These are phyloP conservation scores for Oreortyx pictus DNA, from an alignment of 2,797 vertebrate genomes.

Conservation along the genomic window DNA sequence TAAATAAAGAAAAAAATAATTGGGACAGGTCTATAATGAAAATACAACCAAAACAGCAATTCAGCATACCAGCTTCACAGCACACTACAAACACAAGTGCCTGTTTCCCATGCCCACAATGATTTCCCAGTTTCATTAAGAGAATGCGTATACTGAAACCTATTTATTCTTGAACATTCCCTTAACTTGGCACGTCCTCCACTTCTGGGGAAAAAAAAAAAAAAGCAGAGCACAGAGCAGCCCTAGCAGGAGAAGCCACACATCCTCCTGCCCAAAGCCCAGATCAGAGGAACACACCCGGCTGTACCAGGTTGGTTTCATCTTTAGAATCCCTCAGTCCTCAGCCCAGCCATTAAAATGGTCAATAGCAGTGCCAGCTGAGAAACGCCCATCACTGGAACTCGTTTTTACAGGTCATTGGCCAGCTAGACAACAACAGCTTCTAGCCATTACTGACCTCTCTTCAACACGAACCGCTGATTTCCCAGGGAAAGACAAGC, in stretches of 20 bases:
- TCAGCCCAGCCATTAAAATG: constrained; percentile 34
- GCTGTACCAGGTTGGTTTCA: background rate
- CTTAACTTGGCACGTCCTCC: constrained; percentile 22
- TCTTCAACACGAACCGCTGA: background rate
- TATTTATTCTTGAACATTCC: constrained; percentile 22
- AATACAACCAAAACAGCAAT: constrained; percentile 2
- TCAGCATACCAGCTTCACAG: background rate
- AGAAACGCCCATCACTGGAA: constrained; percentile 23
- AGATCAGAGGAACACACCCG: background rate
- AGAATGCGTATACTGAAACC: constrained; percentile 29
- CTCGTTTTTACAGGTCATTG: constrained; percentile 68
- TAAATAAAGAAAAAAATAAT: no score
- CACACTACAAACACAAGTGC: constrained; percentile 1
- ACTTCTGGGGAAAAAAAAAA: constrained; percentile 12
- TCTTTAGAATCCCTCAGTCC: background rate
- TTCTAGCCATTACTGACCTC: constrained; percentile 61
- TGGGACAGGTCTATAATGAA: background rate
- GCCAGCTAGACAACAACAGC: constrained; percentile 67
- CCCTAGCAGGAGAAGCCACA: background rate
- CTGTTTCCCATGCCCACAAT: constrained; percentile 4
- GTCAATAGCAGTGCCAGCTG: constrained; percentile 47
- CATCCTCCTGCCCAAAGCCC: background rate
- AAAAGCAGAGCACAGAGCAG: constrained; percentile 17
- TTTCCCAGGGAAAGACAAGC: constrained; percentile 8
- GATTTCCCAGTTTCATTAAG: constrained; percentile 3